Base-by-base conservation (phyloP, 2,888 invertebrate species). In the Cyaniris semiargus region DNA sequence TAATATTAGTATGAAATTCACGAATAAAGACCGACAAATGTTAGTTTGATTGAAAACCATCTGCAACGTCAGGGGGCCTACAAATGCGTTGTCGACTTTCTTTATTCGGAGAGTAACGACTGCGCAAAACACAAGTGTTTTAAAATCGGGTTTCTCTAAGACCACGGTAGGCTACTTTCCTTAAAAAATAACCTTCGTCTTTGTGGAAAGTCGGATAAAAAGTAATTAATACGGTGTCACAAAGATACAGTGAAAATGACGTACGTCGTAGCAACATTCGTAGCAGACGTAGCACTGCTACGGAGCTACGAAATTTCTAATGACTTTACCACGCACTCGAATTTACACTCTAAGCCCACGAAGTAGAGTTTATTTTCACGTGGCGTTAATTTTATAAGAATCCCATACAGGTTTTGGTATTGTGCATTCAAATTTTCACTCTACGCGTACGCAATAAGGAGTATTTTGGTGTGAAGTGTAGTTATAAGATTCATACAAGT, bases 241-340 rank as follows among this genome's bases (percentile, higher is more conserved):
- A n/a, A 71, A 38, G 23, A 38, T 71, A 38, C 34, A 38, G 38
- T 71, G 71, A 71, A 71, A 21, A 71, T 38, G 38, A 38, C 71
- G 34, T 38, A 4, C 38, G 38, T 13, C 71, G 38, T 71, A 34
- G 70, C 70, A 71, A 10, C 71, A 70, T 70, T 71, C 71, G 71
- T 71, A 70, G 70, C 70, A 34, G 31, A 34, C 70, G 70, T 70
- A 71, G 71, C 71, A n/a, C 34, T 38, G 71, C 71, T 38, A 71
- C 71, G 71, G 66, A 18, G 66, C 66, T 66, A 66, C 66, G 66
- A 27, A 66, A 27, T 66, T 23, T 21, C 23, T 66, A 66, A 66
- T 66, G 66, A 66, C 27, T 27, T 23, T 27, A 66, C 15, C 10
- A 18, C 31, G 23, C 27, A 27, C 5, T 66, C 7, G 27, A 27